These are phyloP conservation scores for Rhyzopertha dominica DNA, from an alignment of 1,140 invertebrate genomes.

Conservation along the genomic window DNA sequence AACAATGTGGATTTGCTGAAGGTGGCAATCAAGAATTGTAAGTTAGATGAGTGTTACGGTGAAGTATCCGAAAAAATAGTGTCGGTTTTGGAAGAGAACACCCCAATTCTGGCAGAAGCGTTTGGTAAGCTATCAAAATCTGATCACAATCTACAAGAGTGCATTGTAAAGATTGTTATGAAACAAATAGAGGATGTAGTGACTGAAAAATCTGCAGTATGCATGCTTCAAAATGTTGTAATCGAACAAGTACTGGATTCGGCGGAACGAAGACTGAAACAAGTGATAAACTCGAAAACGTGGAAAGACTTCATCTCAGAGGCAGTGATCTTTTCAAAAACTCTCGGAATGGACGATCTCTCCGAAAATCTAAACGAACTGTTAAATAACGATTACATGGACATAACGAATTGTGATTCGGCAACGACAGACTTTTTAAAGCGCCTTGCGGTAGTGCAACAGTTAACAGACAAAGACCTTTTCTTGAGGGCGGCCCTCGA, in stretches of 20 bases:
- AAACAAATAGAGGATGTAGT: too few relatives aligned
- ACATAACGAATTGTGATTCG: constrained; percentile 57
- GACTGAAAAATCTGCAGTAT: too few relatives aligned
- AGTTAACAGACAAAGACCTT: constrained; percentile 63
- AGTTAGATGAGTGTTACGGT: too few relatives aligned
- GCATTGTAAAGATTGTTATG: too few relatives aligned
- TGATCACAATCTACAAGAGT: too few relatives aligned
- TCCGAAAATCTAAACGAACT: constrained; percentile 41
- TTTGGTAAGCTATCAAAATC: too few relatives aligned
- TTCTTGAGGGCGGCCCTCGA: constrained; percentile 55
- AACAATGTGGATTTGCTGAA: constrained; percentile 34
- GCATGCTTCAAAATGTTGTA: too few relatives aligned
- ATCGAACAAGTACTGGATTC: constrained; percentile 42
- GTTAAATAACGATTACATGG: constrained; percentile 55
- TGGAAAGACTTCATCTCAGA: constrained; percentile 53
- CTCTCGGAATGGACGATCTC: constrained; percentile 61
- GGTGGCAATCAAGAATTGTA: too few relatives aligned
- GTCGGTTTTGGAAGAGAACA: too few relatives aligned
- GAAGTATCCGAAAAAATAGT: constrained; percentile 19
- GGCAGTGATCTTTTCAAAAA: constrained; percentile 64
- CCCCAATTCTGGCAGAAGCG: too few relatives aligned
- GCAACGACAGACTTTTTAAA: constrained; percentile 63
- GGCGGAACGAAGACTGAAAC: constrained; percentile 48
- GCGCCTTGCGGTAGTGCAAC: constrained; percentile 64
- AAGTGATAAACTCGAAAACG: too few relatives aligned